Conservation (phyloP, 2,797 vertebrate species). For the Hirundo rustica region DNA sequence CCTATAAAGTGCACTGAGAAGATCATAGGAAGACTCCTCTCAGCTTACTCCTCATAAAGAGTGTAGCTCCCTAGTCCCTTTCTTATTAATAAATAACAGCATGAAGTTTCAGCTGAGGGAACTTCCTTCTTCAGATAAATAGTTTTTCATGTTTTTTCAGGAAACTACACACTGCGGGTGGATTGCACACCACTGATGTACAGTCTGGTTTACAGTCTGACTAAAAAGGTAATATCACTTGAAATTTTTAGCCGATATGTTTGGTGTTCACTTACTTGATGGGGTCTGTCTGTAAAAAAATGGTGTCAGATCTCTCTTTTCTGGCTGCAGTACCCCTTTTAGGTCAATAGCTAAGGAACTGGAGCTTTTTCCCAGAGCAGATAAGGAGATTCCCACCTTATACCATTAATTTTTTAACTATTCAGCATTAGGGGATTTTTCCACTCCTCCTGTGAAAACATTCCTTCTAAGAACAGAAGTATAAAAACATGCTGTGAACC, state of each 20-base stretch:
- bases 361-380: background rate
- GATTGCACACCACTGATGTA: constrained; percentile 93
- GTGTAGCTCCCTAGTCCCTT: background rate
- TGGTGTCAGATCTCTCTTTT: background rate
- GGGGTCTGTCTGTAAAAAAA: background rate
- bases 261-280: background rate
- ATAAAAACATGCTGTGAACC: background rate
- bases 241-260: background rate
- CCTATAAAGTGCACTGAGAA: background rate
- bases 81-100: background rate
- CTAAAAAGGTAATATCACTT: constrained; percentile 84
- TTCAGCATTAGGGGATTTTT: background rate
- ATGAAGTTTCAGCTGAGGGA: background rate
- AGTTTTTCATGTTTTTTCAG: constrained; percentile 71
- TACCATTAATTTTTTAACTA: background rate
- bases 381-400: background rate
- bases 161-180: constrained; percentile 93
- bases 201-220: constrained; percentile 86
- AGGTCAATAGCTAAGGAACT: background rate
- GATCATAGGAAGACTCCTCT: background rate
- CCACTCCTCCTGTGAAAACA: background rate
- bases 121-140: background rate
- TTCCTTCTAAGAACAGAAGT: background rate
- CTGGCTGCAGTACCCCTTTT: background rate
- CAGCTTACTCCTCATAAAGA: background rate